These are phyloP conservation scores for Entomobrya proxima DNA, from an alignment of 2,888 invertebrate genomes.

Conservation along the genomic window DNA sequence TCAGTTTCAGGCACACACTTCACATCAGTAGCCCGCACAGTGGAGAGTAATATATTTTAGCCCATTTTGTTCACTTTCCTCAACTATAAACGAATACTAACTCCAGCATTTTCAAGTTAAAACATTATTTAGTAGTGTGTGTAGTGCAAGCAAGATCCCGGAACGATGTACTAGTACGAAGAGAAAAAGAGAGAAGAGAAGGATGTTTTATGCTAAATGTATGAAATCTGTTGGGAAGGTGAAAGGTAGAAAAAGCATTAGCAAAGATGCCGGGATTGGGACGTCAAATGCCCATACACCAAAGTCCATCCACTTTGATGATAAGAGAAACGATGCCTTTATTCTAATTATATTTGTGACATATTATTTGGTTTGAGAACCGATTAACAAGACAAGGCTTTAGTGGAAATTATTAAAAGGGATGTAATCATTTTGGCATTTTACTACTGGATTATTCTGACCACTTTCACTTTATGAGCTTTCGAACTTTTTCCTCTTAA, in stretches of 20 bases:
- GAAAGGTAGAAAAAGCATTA: neutral
- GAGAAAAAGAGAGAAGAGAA: neutral
- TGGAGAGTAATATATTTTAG: neutral
- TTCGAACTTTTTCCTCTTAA: no score
- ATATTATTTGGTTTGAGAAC: no score
- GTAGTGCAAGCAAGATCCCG: neutral
- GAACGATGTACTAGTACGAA: neutral
- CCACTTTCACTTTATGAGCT: no score
- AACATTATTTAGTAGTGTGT: no score
- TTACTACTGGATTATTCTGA: no score
- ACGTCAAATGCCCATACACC: neutral
- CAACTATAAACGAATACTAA: neutral
- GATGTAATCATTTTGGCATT: no score
- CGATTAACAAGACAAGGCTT: no score
- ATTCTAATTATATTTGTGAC: no score
- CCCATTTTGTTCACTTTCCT: constrained; percentile 10
- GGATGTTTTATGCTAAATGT: neutral
- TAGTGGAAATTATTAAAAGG: no score
- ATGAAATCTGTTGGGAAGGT: neutral
- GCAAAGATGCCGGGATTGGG: neutral
- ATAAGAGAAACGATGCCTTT: no score
- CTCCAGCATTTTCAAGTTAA: neutral
- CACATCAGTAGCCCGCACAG: neutral
- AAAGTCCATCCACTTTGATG: no score
- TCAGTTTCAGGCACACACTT: constrained; percentile 9